phyloP scores from a whole-genome alignment of 2,888 invertebrate species.

The Sthenelais limicola region DNA sequence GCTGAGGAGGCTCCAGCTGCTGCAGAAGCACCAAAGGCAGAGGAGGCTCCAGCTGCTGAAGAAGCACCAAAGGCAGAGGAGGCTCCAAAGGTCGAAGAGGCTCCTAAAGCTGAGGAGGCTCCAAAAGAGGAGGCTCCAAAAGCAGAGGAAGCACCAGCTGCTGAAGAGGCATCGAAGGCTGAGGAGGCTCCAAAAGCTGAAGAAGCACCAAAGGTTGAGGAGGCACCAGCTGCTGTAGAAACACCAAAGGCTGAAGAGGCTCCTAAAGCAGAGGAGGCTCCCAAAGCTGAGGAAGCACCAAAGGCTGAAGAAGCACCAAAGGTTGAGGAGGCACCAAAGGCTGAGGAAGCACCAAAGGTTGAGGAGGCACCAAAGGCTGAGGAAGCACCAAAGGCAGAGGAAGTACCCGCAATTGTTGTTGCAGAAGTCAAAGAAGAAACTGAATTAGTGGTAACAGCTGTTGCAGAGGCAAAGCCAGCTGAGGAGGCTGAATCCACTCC shows the following conservation, averaged over 20 bases:
- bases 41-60: not conserved
- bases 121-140: slow-evolving; percentile 11
- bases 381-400: slow-evolving; percentile 8
- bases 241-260: not conserved
- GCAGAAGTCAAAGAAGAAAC: not conserved
- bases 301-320: not conserved
- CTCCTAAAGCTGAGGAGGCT: not conserved
- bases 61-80: not conserved
- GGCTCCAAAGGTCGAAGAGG: not conserved
- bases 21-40: not conserved
- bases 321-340: not conserved
- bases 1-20: slow-evolving; percentile 1
- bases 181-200: slow-evolving; percentile 1
- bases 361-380: slow-evolving; percentile 3
- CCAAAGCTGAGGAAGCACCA: not conserved
- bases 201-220: slow-evolving; percentile 4
- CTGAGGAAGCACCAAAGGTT: not conserved
- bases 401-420: not conserved
- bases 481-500: not conserved
- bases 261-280: not conserved
- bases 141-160: not conserved
- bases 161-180: not conserved
- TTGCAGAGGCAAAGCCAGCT: not conserved
- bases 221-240: no score
- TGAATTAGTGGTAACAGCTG: not conserved